Base-by-base conservation (phyloP, 2,888 invertebrate genomes). In the Morpho deidamia region DNA sequence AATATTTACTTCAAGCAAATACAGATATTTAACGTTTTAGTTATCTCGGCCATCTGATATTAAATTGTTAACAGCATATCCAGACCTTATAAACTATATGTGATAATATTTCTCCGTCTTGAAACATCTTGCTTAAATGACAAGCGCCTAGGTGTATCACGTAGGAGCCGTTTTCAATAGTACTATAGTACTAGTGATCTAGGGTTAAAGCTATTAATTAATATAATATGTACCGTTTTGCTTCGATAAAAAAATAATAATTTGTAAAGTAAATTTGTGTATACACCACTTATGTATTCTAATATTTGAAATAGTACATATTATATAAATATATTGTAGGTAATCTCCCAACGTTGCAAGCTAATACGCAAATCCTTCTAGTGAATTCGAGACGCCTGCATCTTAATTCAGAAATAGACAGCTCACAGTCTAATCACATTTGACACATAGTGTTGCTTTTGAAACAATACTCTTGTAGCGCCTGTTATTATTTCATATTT, bases 311-410 rank as follows among this genome's bases (percentile, higher is more conserved):
- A 23, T 2, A 23, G 23, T 50, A 11, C 12, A 41, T 44, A 44
- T 44, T 46, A 51, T 55, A 12, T 9, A 46, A 42, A 41, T 47
- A 40, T 50, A 39, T 44, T 12, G 11, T 47, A 44, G 47, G 23
- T 51, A 56, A 45, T 51, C 56, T 56, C 33, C 42, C 45, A 47
- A 44, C 51, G 48, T 51, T 39, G 53, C 53, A 51, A 53, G 47
- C 48, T 48, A 44, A 56, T 56, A 56, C 56, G 44, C 48, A 51
- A 53, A 56, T 51, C 56, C 51, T 44, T 42, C 35, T 38, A 44
- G 48, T 54, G 42, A 54, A 56, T 59, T 46, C 51, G 42, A 53
- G 39, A 35, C 44, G 59, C 48, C 51, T 56, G 56, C 56, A 56
- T 59, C 56, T 51, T 51, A 56, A 42, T 53, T 51, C 35, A 49